phyloP scores from a whole-genome alignment of 92 coral and sea anemone species.

The Galaxea fascicularis region DNA sequence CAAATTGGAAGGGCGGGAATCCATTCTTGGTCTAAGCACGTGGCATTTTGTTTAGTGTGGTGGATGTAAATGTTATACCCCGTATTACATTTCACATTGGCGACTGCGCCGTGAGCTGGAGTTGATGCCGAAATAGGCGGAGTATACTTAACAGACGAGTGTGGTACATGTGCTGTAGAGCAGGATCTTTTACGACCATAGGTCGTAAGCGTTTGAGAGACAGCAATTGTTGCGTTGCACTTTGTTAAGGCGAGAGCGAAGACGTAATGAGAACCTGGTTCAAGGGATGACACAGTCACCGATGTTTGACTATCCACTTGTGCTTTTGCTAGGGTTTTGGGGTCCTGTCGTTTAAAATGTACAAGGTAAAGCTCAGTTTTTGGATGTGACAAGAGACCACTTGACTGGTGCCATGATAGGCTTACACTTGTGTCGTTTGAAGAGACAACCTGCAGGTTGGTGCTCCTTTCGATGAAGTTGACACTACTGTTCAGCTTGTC shows the following conservation, averaged over 20 bases:
- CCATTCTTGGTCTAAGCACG: slow-evolving; percentile 38
- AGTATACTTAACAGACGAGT: slow-evolving; percentile 21
- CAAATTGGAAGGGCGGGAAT: slow-evolving; percentile 30
- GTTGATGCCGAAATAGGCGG: slow-evolving; percentile 19
- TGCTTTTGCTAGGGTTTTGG: no score
- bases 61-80: no score
- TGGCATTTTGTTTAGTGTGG: no score
- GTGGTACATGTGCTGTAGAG: background rate
- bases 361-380: slow-evolving; percentile 18
- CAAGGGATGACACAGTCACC: background rate
- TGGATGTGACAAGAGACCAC: background rate
- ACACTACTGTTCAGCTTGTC: slow-evolving; percentile 2
- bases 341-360: no score
- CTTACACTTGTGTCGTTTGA: background rate
- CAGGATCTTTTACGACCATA: slow-evolving; percentile 34
- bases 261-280: slow-evolving; percentile 19
- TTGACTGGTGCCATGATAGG: slow-evolving; percentile 34
- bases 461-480: background rate
- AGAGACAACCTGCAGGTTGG: slow-evolving; percentile 27
- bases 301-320: background rate
- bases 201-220: slow-evolving; percentile 5
- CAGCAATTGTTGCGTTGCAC: no score
- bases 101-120: slow-evolving; percentile 28
- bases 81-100: slow-evolving; percentile 7
- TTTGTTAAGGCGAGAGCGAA: no score